Conservation (phyloP, 2,888 invertebrate species). For the Drosophila putrida region DNA sequence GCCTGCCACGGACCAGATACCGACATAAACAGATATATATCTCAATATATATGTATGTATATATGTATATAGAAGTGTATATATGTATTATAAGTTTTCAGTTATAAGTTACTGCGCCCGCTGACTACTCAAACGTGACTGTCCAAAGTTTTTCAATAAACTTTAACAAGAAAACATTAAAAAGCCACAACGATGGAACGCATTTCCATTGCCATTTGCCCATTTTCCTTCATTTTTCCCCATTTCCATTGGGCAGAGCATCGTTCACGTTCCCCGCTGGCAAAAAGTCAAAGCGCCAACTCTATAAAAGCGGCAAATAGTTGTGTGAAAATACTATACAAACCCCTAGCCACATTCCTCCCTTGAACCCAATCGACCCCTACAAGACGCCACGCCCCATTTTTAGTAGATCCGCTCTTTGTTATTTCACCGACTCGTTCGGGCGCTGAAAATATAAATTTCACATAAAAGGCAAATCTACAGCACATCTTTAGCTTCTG, state of each 20-base stretch:
- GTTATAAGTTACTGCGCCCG: conserved; percentile 66
- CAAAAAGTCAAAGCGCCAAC: conserved; percentile 72
- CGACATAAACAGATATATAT: neutral
- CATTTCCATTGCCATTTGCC: conserved; percentile 63
- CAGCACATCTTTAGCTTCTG: conserved; percentile 54
- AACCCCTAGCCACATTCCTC: neutral
- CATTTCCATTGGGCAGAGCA: conserved; percentile 7
- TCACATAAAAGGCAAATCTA: conserved; percentile 80
- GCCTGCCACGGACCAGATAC: conserved; percentile 34
- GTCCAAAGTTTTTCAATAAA: conserved; percentile 81
- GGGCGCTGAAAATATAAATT: conserved; percentile 70
- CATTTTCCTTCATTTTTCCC: neutral
- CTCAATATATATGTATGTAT: conserved; percentile 6
- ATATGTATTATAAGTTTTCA: conserved; percentile 15
- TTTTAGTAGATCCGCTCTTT: conserved; percentile 40
- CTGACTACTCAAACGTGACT: conserved; percentile 82
- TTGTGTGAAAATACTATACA: conserved; percentile 62
- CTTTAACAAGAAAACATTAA: conserved; percentile 82
- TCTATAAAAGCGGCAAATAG: conserved; percentile 76
- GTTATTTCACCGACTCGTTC: conserved; percentile 46
- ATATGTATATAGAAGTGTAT: conserved; percentile 9
- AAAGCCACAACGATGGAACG: conserved; percentile 74
- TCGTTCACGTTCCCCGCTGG: conserved; percentile 13
- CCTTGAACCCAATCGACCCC: neutral
- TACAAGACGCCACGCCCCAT: conserved; percentile 4